Conservation (phyloP, 2,113 vertebrate species). For the Donacobius atricapilla region DNA sequence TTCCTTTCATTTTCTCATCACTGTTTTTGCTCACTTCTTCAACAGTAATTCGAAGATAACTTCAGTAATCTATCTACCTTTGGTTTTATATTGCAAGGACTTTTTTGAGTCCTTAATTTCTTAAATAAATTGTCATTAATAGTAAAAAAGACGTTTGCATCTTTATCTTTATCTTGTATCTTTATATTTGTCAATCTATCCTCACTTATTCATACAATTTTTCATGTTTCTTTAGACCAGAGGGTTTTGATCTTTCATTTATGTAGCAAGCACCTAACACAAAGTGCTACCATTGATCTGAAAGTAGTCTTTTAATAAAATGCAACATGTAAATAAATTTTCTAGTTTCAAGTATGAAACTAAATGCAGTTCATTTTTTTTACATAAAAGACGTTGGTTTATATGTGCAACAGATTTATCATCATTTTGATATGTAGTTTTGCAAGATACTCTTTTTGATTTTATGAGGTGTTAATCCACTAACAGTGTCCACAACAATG, state of each 20-base stretch:
- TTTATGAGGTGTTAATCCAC: not conserved
- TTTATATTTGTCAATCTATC: not conserved
- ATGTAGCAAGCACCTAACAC: not conserved
- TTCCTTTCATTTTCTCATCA: not conserved
- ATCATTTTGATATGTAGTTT: not conserved
- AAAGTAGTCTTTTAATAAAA: not conserved
- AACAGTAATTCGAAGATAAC: not conserved
- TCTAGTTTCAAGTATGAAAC: not conserved
- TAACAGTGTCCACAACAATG: not conserved
- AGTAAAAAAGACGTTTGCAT: not conserved
- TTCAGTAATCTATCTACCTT: not conserved
- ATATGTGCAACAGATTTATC: not conserved
- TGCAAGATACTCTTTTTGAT: not conserved
- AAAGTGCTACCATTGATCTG: not conserved
- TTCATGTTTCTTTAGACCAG: not conserved
- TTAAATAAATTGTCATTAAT: not conserved
- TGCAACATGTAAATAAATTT: not conserved
- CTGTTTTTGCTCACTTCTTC: not conserved
- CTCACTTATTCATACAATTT: not conserved
- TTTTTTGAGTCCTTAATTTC: not conserved
- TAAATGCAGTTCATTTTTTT: not conserved
- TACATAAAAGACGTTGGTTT: accelerated
- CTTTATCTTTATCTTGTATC: too few relatives aligned
- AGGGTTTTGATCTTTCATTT: not conserved
- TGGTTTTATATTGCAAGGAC: not conserved